Percentiles rank a stretch among this genome's conserved stretches.
phyloP scores from a whole-genome alignment of 2,888 invertebrate species.

The Drosophila anomalipes region DNA sequence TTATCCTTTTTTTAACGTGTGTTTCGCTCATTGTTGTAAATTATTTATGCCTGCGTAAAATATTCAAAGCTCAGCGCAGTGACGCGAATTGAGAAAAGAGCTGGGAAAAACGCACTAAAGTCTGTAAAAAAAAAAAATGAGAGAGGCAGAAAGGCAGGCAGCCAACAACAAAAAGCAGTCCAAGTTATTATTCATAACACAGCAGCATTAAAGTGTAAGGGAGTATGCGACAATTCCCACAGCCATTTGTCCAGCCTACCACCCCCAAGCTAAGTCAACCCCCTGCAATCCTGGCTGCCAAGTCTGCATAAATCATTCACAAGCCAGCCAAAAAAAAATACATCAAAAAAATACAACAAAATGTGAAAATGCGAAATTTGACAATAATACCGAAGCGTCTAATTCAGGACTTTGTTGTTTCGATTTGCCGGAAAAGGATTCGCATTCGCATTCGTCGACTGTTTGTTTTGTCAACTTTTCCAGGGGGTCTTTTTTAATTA shows the following conservation, averaged over 20 bases:
- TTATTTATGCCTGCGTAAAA: slow-evolving; percentile 82
- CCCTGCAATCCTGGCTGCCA: slow-evolving; percentile 31
- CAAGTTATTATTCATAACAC: slow-evolving; percentile 84
- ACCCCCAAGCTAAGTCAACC: slow-evolving; percentile 1
- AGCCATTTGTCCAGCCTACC: slow-evolving; percentile 67
- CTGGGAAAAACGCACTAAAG: slow-evolving; percentile 52
- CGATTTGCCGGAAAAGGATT: slow-evolving; percentile 70
- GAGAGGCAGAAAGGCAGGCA: slow-evolving; percentile 25
- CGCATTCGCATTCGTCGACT: slow-evolving; percentile 39
- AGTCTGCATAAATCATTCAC: slow-evolving; percentile 79
- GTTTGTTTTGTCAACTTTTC: slow-evolving; percentile 59
- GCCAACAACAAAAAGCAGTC: slow-evolving; percentile 60
- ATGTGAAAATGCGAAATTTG: slow-evolving; percentile 43
- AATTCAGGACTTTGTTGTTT: slow-evolving; percentile 71
- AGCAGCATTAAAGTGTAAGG: slow-evolving; percentile 79
- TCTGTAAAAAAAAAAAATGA: slow-evolving; percentile 7
- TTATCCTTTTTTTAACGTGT: slow-evolving; percentile 79
- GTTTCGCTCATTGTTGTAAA: slow-evolving; percentile 79
- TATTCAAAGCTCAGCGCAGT: slow-evolving; percentile 76
- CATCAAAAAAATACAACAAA: slow-evolving; percentile 7
- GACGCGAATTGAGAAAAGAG: slow-evolving; percentile 59
- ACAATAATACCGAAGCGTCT: slow-evolving; percentile 72
- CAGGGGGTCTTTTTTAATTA: slow-evolving; percentile 63
- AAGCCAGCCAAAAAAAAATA: slow-evolving; percentile 33
- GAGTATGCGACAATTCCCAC: slow-evolving; percentile 81